These are phyloP conservation scores for Cardiocondyla obscurior DNA, from an alignment of 1,140 invertebrate species.

Conservation along the genomic window DNA sequence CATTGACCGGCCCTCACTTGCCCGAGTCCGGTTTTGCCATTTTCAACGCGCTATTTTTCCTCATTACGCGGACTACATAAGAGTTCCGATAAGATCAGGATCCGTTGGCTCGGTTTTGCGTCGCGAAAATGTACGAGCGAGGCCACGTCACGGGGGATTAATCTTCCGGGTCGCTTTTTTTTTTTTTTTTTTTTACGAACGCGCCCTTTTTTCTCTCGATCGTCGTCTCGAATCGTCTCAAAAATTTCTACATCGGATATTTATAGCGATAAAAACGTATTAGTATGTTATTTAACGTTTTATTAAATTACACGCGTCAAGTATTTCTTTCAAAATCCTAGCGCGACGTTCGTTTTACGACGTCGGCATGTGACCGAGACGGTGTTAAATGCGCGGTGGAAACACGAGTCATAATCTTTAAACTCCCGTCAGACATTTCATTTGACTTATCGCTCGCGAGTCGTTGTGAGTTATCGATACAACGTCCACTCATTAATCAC, in stretches of 20 bases:
- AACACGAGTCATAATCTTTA: conserved; percentile 44
- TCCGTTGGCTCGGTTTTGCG: background rate
- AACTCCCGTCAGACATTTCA: conserved; percentile 45
- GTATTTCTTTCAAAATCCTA: background rate
- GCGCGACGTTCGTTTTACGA: background rate
- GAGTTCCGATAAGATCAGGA: conserved; percentile 9
- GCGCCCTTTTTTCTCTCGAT: background rate
- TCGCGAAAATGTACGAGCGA: conserved; percentile 34
- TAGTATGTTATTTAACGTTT: too few species aligned
- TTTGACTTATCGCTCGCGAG: conserved; percentile 40
- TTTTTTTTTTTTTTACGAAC: too few species aligned
- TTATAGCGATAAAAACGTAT: too few species aligned
- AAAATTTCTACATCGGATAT: background rate
- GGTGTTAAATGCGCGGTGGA: conserved; percentile 36
- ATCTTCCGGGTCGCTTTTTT: background rate
- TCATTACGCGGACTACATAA: conserved; percentile 45
- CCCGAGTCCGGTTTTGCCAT: conserved; percentile 48
- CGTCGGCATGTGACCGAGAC: background rate
- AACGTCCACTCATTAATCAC: conserved; percentile 49
- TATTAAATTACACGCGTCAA: background rate
- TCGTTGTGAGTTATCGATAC: conserved; percentile 49
- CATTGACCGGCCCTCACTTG: conserved; percentile 21
- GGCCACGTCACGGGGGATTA: background rate
- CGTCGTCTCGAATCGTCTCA: too few species aligned
- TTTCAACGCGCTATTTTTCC: conserved; percentile 7